A percentile compares a stretch with the other conserved stretches of the same genome.
Conservation (phyloP, 1,140 invertebrate species). For the Meloidogyne floridensis region DNA sequence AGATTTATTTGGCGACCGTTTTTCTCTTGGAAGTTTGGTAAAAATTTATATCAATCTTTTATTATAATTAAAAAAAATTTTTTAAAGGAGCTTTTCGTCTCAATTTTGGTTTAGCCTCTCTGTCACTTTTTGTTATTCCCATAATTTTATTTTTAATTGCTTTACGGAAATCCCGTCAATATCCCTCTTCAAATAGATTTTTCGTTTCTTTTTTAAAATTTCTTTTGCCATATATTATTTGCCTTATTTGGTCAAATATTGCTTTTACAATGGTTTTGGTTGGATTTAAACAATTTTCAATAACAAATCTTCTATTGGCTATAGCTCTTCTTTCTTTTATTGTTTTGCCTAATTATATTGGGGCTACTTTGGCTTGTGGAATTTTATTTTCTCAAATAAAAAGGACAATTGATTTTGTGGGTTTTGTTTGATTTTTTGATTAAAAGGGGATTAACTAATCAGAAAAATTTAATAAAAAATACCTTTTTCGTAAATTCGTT, state of each 20-base stretch:
- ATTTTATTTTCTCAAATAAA: constrained; percentile 52
- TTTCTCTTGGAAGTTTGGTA: constrained; percentile 49
- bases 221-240: constrained; percentile 54
- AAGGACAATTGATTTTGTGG: constrained; percentile 50
- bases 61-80: background rate
- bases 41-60: constrained; percentile 3
- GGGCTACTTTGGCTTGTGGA: constrained; percentile 40
- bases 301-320: constrained; percentile 50
- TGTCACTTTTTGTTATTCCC: constrained; percentile 48
- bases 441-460: no score
- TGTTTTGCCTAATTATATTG: constrained; percentile 49
- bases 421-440: no score
- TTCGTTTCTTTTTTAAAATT: constrained; percentile 31
- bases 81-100: constrained; percentile 41
- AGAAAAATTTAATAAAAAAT: background rate
- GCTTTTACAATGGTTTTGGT: constrained; percentile 59
- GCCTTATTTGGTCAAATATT: constrained; percentile 56
- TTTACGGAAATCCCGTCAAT: background rate
- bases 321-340: constrained; percentile 51
- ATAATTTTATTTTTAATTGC: constrained; percentile 53
- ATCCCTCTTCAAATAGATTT: background rate
- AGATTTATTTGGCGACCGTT: constrained; percentile 56
- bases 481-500: no score
- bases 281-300: constrained; percentile 48
- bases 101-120: constrained; percentile 42